A percentile compares a stretch with the other conserved stretches of the same genome.
Conservation (phyloP, 2,113 vertebrate genomes). For the Dendropsophus ebraccatus region DNA sequence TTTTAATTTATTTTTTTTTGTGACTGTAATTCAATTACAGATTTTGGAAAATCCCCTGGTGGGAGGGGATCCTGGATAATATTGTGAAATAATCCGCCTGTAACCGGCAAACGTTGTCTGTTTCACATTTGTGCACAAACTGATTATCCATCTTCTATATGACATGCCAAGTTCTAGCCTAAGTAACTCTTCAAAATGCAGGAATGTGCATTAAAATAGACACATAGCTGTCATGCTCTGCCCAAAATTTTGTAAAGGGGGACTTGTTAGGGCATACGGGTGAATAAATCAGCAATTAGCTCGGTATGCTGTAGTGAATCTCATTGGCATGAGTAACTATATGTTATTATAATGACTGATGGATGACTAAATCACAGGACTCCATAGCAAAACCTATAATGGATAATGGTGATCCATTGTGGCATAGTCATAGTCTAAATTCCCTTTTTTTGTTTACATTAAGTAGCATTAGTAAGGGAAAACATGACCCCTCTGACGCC, state of each 20-base stretch:
- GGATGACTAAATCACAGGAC: neutral
- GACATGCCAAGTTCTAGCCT: slow-evolving; percentile 47
- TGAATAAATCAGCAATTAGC: slow-evolving; percentile 9
- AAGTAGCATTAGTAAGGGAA: no score
- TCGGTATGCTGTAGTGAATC: no score
- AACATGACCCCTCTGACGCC: no score
- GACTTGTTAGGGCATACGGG: neutral
- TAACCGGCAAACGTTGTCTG: slow-evolving; percentile 15
- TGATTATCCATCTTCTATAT: slow-evolving; percentile 45
- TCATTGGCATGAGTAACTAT: neutral
- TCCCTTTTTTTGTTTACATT: no score
- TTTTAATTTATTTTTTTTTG: no score
- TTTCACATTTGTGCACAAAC: slow-evolving; percentile 47
- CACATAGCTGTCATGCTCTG: slow-evolving; percentile 16
- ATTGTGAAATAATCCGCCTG: slow-evolving; percentile 37
- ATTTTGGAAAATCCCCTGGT: slow-evolving; percentile 1
- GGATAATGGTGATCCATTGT: neutral
- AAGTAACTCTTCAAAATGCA: slow-evolving; percentile 32
- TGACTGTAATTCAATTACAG: slow-evolving; percentile 36
- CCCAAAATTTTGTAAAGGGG: slow-evolving; percentile 15
- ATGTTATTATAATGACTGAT: no score
- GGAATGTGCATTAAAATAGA: slow-evolving; percentile 40
- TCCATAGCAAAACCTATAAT: neutral
- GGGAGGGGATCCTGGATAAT: neutral
- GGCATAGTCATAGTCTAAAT: no score